phyloP scores from a whole-genome alignment of 2,888 invertebrate species.

The Argyra leucocephala region DNA sequence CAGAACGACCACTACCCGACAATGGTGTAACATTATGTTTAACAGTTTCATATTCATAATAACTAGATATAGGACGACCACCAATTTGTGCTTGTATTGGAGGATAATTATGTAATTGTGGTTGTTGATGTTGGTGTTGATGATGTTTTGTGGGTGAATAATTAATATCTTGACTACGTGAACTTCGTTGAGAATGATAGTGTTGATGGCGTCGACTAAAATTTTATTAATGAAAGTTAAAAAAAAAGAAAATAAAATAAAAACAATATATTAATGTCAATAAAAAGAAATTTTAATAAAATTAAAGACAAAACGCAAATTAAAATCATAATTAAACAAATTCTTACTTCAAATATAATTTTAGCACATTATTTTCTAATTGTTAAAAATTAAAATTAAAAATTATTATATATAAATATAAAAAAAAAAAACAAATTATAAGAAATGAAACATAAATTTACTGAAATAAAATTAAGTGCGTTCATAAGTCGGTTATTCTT shows the following conservation, averaged over 20 bases:
- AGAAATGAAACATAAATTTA: no score
- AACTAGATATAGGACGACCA: constrained; percentile 67
- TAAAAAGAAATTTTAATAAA: no score
- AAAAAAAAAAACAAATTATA: no score
- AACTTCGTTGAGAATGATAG: constrained; percentile 54
- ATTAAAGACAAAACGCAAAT: no score
- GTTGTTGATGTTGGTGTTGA: constrained; percentile 41
- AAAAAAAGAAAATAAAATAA: background rate
- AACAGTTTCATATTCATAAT: constrained; percentile 75
- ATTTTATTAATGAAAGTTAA: constrained; percentile 2
- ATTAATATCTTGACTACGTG: constrained; percentile 49
- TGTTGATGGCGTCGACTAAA: constrained; percentile 57
- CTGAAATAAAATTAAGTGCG: no score
- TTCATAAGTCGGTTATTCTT: no score
- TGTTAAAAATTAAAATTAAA: no score
- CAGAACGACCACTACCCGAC: constrained; percentile 39
- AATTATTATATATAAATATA: no score
- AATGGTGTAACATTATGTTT: constrained; percentile 50
- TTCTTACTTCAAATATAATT: no score
- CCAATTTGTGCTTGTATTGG: constrained; percentile 22
- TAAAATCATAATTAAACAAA: no score
- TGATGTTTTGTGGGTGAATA: constrained; percentile 24
- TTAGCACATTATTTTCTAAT: no score
- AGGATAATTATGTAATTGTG: constrained; percentile 12
- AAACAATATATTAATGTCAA: background rate